Base-by-base conservation (phyloP, 2,888 invertebrate genomes). In the Psylliodes chrysocephalus region DNA sequence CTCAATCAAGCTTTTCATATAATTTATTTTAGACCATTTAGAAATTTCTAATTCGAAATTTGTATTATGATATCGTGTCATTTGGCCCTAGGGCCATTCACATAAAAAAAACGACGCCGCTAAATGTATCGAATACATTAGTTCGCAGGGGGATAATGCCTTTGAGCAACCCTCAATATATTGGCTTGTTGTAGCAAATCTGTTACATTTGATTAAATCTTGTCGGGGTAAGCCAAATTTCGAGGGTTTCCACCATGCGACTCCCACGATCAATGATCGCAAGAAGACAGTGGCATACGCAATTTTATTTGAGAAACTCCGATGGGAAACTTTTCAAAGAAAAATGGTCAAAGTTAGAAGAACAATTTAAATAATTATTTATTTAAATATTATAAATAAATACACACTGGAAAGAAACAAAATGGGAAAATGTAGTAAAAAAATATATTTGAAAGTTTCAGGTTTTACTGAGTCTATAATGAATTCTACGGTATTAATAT, bases 191-290 rank as follows among this genome's bases (percentile, higher is more conserved):
- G 75, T 74, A 71, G 74, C 71, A 77, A 78, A 78, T 78, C 77
- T 77, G 78, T 78, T 79, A 75, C 77, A 73, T 77, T 78, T 79
- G 80, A 81, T 80, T 80, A 79, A 79, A 80, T 75, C 74, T 69
- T 74, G 76, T 76, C 75, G 71, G 77, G 78, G 77, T 73, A 71
- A 71, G 68, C 71, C 63, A 64, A 73, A 74, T 72, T 67, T 67
- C 69, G 69, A 73, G 73, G 74, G 73, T 72, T 61, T 63, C 49
- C 38, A 35, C 10, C 30, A 10, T 15, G 25, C 44, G 59, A 67
- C 71, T 66, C 68, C 65, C 66, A 62, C 67, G 63, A 57, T 66
- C 63, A 56, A 57, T 67, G 64, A 65, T 70, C 62, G 55, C 61
- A 56, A 52, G 15, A 19, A 44, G 14, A 3, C 65, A 69, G 62